Base-by-base conservation (phyloP, 1,140 invertebrate genomes). In the Frieseomelitta varia region DNA sequence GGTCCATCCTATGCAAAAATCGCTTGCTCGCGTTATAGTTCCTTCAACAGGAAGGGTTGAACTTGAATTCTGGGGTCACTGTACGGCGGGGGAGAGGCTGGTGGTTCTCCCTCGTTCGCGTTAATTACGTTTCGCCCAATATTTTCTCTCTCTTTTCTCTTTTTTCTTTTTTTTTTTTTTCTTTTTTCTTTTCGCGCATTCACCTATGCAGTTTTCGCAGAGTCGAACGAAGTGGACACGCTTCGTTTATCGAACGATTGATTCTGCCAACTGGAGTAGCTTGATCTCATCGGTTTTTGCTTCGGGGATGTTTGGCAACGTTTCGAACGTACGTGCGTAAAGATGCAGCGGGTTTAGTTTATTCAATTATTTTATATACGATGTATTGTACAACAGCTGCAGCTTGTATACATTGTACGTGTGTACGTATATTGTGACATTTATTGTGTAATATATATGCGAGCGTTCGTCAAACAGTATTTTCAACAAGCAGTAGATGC, bases 1-100 rank as follows among this genome's bases (percentile, higher is more conserved):
- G 72, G 75, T 90, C 77, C 85, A 81, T 86, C 89, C 81, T 69
- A 85, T 86, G 85, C 89, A 82, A 88, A 30, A 90, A 90, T 88
- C 90, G 73, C 39, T 77, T 84, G 85, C 84, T 77, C 86, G 75
- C 86, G 83, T 89, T 86, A 76, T 81, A 68, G 56, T 72, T 77
- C 34, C 84, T 27, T 71, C 58, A 63, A 6, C 39, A 77, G 53
- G 34, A 88, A 89, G 89, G 88, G 84, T 88, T 86, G 79, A 82
- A 88, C 65, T 61, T 73, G 77, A 24, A 75, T 79, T 67, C 79
- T n/a, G 58, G 76, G 63, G 73, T 56, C 27, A 8, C 0, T 39
- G 17, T 12, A 24, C 65, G 30, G 30, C 1, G 30, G 30, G 30
- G 30, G 39, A 6, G 39, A 0, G 39, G 39, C 6, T 47, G 39